Evolutionary conservation across 1,140 invertebrate genomes (phyloP).

Genomic region (Aphaenogaster ashmeadi): DNA sequence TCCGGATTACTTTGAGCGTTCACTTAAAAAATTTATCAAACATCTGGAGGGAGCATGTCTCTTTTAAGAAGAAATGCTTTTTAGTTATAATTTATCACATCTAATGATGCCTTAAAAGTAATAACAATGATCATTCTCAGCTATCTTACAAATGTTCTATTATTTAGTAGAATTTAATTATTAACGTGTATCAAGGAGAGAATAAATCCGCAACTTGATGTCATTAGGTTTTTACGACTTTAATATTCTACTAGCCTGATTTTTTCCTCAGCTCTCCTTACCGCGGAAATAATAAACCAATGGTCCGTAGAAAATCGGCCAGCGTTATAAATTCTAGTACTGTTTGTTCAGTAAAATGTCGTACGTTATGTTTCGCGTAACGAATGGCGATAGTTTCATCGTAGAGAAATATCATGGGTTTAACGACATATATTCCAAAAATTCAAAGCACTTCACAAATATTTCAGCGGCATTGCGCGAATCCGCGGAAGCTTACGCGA

Average conservation of each 20-base stretch:
- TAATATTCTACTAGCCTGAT: slow-evolving; percentile 4
- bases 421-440: slow-evolving; percentile 51
- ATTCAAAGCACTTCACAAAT: slow-evolving; percentile 55
- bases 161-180: background rate
- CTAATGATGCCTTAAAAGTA: background rate
- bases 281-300: slow-evolving; percentile 56
- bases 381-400: slow-evolving; percentile 61
- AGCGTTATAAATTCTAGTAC: slow-evolving; percentile 51
- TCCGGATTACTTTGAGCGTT: slow-evolving; percentile 31
- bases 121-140: background rate
- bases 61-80: background rate
- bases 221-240: slow-evolving; percentile 10
- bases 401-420: slow-evolving; percentile 47
- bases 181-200: background rate
- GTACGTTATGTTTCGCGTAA: slow-evolving; percentile 42
- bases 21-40: slow-evolving; percentile 2
- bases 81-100: background rate
- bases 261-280: slow-evolving; percentile 38
- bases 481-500: slow-evolving; percentile 38
- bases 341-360: slow-evolving; percentile 63
- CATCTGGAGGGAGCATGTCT: background rate
- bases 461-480: slow-evolving; percentile 47
- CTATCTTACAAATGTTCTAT: background rate
- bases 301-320: slow-evolving; percentile 56
- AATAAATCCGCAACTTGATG: background rate